Base-by-base conservation (phyloP, 2,113 vertebrate species). In the Podocnemis expansa region DNA sequence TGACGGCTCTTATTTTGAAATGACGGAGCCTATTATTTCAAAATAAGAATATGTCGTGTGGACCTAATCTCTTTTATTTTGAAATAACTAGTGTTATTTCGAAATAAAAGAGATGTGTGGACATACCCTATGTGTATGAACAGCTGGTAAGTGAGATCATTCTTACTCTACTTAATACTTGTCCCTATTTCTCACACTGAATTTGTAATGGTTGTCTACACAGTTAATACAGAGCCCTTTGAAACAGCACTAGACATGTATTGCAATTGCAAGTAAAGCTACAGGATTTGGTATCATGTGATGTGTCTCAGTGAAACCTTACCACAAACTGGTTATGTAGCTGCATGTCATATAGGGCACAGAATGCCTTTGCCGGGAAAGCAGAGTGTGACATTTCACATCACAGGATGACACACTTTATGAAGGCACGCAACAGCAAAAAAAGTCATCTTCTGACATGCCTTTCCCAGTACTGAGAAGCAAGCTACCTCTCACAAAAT, bases 361-460 rank as follows among this genome's bases (percentile, higher is more conserved):
- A 80, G 84, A 56, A 17, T 1, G 4, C 51, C 88, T 81, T 80
- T 84, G 80, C 90, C 93, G 51, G 92, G 45, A 84, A 85, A 93
- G 80, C 43, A 85, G 43, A 83, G 45, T 13, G 49, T 58, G 89
- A 14, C 31, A 78, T 84, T 88, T 25, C 49, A 51, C 56, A 82
- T 84, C 75, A 3, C 52, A 17, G 0, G 27, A 52, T 8, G 45
- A 3, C 1, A 2, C 55, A 70, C 3, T 54, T 95, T 86, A 90
- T 80, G 78, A 88, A 95, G 56, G 85, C 54, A 94, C 6, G 54
- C 93, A 88, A 96, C 29, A 41, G 76, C 89, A 80, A 85, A 84
- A 52, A 67, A 67, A 89, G 31, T 2, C 73, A 95, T 63, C 49
- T 58, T 4, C 2, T 88, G 75, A 78, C 55, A 94, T 41, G 34